Conservation (phyloP, 2,797 vertebrate genomes). For the Allobates femoralis region DNA sequence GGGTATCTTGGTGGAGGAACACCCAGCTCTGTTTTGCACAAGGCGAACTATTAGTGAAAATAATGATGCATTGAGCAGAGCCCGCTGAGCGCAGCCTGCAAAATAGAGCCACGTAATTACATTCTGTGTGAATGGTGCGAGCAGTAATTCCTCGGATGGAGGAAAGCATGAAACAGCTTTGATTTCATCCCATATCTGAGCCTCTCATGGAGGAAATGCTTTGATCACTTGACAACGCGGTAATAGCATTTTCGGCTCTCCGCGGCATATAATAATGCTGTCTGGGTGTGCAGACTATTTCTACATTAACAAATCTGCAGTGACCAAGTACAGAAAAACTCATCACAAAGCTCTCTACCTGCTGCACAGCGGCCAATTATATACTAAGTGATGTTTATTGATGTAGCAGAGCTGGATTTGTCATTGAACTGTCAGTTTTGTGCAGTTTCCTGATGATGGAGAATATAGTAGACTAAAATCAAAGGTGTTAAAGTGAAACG, state of each 20-base stretch:
- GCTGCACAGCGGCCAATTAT: background rate
- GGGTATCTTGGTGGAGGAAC: background rate
- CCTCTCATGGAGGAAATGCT: slow-evolving; percentile 35
- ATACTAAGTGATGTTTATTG: background rate
- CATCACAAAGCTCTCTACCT: background rate
- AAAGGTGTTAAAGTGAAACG: too few species aligned
- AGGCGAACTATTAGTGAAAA: background rate
- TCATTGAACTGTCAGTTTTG: too few species aligned
- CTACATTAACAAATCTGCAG: background rate
- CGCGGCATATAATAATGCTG: background rate
- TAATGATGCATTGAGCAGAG: background rate
- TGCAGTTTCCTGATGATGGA: background rate
- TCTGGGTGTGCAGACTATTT: background rate
- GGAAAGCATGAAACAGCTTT: slow-evolving; percentile 12
- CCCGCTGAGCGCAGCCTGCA: background rate
- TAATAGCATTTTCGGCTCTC: slow-evolving; percentile 36
- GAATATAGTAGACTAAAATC: too few species aligned
- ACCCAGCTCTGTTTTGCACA: background rate
- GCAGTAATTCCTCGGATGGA: slow-evolving; percentile 9
- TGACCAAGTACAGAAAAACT: background rate
- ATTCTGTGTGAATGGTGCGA: slow-evolving; percentile 13
- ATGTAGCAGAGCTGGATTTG: background rate
- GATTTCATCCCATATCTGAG: slow-evolving; percentile 35
- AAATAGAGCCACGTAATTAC: slow-evolving; percentile 7
- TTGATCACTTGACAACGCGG: slow-evolving; percentile 42